phyloP scores from a whole-genome alignment of 2,888 invertebrate species.

The Stenolophus ochropezus region DNA sequence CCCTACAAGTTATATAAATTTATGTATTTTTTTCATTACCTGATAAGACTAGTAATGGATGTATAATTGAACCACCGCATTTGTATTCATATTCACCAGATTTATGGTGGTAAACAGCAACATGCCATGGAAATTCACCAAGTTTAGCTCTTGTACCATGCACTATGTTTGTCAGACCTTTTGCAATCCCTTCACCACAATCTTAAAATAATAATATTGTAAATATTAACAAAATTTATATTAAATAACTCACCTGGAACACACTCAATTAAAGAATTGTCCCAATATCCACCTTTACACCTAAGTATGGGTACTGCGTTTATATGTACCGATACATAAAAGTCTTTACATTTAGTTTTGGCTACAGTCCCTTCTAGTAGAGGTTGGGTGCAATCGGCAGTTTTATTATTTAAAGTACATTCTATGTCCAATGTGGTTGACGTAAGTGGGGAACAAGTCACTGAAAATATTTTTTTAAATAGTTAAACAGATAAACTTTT shows the following conservation, averaged over 20 bases:
- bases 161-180: not conserved
- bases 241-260: slow-evolving; percentile 44
- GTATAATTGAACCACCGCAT: not conserved
- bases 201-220: not conserved
- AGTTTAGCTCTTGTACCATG: not conserved
- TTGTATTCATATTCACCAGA: not conserved
- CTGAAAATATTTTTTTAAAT: too few relatives aligned
- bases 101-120: not conserved
- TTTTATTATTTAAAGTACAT: slow-evolving; percentile 26
- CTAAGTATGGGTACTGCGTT: not conserved
- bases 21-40: too few relatives aligned
- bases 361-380: slow-evolving; percentile 54
- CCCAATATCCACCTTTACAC: slow-evolving; percentile 53
- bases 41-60: not conserved
- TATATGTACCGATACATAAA: not conserved
- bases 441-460: slow-evolving; percentile 43
- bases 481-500: too few relatives aligned
- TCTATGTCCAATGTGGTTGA: slow-evolving; percentile 25
- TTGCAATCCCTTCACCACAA: not conserved
- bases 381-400: slow-evolving; percentile 29
- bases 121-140: not conserved
- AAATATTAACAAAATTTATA: not conserved
- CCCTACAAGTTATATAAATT: too few relatives aligned
- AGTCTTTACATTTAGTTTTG: slow-evolving; percentile 52
- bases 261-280: slow-evolving; percentile 40